A percentile compares a stretch with the other conserved stretches of the same genome.
Conservation (phyloP, 2,797 vertebrate species). For the Macropodus opercularis region DNA sequence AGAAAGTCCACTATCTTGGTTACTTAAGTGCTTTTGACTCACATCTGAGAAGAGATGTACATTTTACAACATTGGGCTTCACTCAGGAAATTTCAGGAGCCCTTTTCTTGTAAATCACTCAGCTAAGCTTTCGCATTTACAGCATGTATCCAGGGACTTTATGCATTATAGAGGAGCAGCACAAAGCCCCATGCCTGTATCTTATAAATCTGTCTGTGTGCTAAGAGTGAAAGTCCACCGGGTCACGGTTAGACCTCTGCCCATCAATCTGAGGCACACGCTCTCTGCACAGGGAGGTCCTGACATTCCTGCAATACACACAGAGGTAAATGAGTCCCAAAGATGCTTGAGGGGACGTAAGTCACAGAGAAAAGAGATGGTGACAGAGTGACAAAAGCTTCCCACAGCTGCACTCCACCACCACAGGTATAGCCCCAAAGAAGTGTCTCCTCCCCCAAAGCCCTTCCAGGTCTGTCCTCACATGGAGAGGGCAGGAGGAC, state of each 20-base stretch:
- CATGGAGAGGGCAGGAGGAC: constrained; percentile 27
- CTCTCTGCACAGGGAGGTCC: constrained; percentile 47
- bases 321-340: constrained; percentile 69
- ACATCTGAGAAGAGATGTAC: not conserved
- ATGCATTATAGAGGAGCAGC: not conserved
- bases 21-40: not conserved
- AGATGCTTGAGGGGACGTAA: constrained; percentile 66
- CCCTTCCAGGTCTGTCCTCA: constrained; percentile 40
- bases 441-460: constrained; percentile 31
- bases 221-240: constrained; percentile 64
- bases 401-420: constrained; percentile 34
- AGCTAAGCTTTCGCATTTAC: constrained; percentile 13
- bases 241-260: constrained; percentile 65
- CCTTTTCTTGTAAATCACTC: constrained; percentile 28
- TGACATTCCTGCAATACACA: constrained; percentile 67
- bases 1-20: too few relatives aligned
- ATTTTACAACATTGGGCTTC: constrained; percentile 2
- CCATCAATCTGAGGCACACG: constrained; percentile 69
- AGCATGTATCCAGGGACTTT: constrained; percentile 15
- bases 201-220: constrained; percentile 53
- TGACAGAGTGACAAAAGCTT: constrained; percentile 67
- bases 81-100: constrained; percentile 16
- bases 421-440: constrained; percentile 39
- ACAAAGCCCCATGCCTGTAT: constrained; percentile 12
- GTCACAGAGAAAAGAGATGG: constrained; percentile 64